phyloP scores from a whole-genome alignment of 2,797 vertebrate genomes.

The Hapalemur alaotrensis region DNA sequence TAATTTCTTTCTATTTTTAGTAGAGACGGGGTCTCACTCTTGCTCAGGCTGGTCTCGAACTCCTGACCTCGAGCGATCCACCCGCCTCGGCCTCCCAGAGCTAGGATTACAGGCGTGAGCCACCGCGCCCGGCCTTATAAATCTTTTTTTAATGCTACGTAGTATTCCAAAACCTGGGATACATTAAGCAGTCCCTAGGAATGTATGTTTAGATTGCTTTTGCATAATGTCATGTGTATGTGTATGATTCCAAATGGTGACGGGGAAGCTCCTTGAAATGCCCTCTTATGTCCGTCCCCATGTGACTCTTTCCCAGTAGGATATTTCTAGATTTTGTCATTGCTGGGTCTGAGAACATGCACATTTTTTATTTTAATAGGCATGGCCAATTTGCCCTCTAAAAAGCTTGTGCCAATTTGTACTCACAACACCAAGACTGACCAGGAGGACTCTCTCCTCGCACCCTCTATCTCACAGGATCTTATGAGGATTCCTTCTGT shows the following conservation, averaged over 20 bases:
- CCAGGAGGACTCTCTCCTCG: neutral
- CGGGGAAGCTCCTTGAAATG: slow-evolving; percentile 51
- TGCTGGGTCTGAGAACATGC: neutral
- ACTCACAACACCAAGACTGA: neutral
- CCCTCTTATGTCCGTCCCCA: slow-evolving; percentile 6
- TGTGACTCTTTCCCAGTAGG: slow-evolving; percentile 29
- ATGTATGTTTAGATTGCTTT: neutral
- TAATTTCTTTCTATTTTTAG: too few relatives aligned
- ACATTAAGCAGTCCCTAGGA: neutral
- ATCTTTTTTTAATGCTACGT: neutral
- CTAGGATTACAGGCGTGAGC: too few relatives aligned
- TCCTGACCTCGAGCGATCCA: too few relatives aligned
- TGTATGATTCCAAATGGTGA: neutral
- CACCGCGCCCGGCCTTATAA: too few relatives aligned
- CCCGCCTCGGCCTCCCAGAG: too few relatives aligned
- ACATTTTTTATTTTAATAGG: slow-evolving; percentile 25
- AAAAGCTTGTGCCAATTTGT: neutral
- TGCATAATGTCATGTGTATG: neutral
- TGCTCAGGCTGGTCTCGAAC: too few relatives aligned
- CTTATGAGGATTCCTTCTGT: neutral
- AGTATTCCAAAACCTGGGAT: neutral
- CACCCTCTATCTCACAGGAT: neutral
- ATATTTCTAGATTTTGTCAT: slow-evolving; percentile 55
- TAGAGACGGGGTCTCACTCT: too few relatives aligned
- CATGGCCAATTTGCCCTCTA: neutral